These are phyloP conservation scores for Smutsia gigantea DNA, from an alignment of 2,797 vertebrate species.

Conservation along the genomic window DNA sequence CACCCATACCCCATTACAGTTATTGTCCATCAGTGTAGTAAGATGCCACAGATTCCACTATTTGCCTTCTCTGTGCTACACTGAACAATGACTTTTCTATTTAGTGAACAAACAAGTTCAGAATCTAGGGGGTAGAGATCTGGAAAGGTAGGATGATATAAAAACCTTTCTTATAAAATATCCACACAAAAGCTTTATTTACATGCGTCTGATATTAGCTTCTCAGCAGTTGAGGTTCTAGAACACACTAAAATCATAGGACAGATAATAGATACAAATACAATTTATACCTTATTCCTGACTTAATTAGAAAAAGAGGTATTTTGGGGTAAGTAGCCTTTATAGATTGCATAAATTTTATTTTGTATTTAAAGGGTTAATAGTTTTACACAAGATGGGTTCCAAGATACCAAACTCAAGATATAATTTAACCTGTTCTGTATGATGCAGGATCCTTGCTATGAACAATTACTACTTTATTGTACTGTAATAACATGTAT, in stretches of 20 bases:
- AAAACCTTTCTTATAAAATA: not conserved
- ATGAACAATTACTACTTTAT: not conserved
- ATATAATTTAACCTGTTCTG: not conserved
- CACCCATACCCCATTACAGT: too few species aligned
- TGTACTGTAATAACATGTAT: not conserved
- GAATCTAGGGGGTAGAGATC: not conserved
- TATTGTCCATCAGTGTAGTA: too few species aligned
- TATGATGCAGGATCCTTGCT: not conserved
- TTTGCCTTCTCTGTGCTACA: too few species aligned
- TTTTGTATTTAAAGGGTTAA: not conserved
- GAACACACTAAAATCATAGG: not conserved
- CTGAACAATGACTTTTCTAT: not conserved
- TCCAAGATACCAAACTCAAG: not conserved
- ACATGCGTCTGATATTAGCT: not conserved
- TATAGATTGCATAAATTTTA: not conserved
- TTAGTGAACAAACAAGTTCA: not conserved
- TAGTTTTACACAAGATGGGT: not conserved
- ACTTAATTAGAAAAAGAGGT: not conserved
- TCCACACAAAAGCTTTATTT: not conserved
- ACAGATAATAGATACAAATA: not conserved
- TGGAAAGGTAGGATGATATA: not conserved
- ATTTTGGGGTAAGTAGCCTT: not conserved
- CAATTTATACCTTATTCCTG: not conserved
- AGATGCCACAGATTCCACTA: too few species aligned
- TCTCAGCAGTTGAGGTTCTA: not conserved